Base-by-base conservation (phyloP, 2,888 invertebrate species). In the Pristionchus maxplancki region DNA sequence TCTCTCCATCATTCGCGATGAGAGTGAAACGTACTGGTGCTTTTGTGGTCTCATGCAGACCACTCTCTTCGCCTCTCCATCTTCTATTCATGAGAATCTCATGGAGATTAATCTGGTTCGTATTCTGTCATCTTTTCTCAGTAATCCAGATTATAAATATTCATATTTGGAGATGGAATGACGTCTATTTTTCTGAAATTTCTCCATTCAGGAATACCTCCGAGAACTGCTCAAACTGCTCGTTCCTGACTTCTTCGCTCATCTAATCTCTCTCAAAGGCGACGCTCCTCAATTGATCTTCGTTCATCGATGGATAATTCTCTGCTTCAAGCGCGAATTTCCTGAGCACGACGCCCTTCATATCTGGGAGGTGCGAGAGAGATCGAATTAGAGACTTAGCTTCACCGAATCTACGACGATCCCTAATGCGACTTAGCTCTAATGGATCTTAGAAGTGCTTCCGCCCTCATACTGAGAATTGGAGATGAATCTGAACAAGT, bases 1-100 rank as follows among this genome's bases (percentile, higher is more conserved):
- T 20, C 92, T 96, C 88, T 95, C 94, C 53, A 95, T 95, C 48
- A 91, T 95, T n/a, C 94, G 95, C 89, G 94, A 95, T 89, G 95
- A 96, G 91, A 94, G 95, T 2, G 95, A 95, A 89, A 94, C 95
- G 17, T 96, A 95, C 93, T 96, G 95, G 95, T 95, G 95, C 92
- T 96, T 96, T 92, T 94, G 93, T 15, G 95, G 95, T 28, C 94
- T 96, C 84, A 95, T 96, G 95, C 95, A 95, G 92, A 94, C 95
- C 88, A 97, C 98, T 0, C 97, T 98, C 92, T 98, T 98, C 94
- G 97, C 98, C 0, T 97, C 97, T 93, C 97, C 97, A 0, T 98
- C 98, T 6, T 98, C 98, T 95, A 96, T 93, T 89, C 92, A 94
- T 90, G 98, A 98, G 94, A 94, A 93, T 74, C 83, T 93, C 86